These are phyloP conservation scores for Bubalus kerabau DNA, from an alignment of 2,113 vertebrate genomes.

Conservation along the genomic window DNA sequence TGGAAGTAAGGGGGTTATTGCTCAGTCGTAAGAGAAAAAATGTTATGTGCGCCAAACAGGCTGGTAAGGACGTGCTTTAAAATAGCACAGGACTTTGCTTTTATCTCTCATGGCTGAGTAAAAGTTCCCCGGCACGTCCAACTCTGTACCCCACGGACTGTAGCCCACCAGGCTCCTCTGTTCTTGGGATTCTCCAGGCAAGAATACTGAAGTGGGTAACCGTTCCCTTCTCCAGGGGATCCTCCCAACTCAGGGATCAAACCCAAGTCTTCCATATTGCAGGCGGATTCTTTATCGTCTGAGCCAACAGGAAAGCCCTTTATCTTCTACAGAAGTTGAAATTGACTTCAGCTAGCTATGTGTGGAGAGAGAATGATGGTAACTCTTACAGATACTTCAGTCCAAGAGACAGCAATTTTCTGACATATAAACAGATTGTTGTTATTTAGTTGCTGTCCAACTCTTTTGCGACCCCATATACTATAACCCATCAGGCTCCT, in stretches of 20 bases:
- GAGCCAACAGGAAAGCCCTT: background rate
- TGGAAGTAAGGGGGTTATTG: rapidly evolving
- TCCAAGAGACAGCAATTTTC: background rate
- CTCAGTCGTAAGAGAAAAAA: rapidly evolving
- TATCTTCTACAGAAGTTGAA: background rate
- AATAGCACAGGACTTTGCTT: background rate
- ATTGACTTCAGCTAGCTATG: background rate
- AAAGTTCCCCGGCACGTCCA: background rate
- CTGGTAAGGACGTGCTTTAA: background rate
- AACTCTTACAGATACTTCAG: background rate
- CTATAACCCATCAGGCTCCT: background rate
- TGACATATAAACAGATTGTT: background rate
- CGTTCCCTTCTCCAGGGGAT: background rate
- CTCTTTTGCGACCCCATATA: background rate
- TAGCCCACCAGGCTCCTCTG: background rate
- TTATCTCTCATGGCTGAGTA: background rate
- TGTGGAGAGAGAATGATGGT: background rate
- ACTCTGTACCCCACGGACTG: background rate
- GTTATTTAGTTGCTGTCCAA: background rate
- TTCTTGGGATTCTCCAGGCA: background rate
- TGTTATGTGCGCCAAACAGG: background rate
- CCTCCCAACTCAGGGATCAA: background rate
- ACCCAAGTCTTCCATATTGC: background rate
- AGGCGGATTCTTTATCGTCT: background rate
- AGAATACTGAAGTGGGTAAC: background rate